These are phyloP conservation scores for Chromis chromis DNA, from an alignment of 2,797 vertebrate species.

Conservation along the genomic window DNA sequence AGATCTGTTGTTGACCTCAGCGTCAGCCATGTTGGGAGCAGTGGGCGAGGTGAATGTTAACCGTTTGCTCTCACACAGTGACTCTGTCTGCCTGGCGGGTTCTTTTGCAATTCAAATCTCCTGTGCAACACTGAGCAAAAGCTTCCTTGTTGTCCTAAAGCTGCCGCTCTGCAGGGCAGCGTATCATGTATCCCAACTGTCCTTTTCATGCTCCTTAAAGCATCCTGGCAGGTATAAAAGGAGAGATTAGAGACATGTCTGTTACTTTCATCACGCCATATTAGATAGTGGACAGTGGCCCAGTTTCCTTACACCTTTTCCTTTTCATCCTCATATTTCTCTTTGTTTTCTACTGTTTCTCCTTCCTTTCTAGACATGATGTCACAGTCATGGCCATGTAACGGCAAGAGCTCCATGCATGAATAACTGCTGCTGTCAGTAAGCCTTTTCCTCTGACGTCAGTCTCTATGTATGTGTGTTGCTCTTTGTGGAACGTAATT, in stretches of 20 bases:
- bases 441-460: slow-evolving; percentile 34
- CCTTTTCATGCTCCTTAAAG: slow-evolving; percentile 59
- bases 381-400: slow-evolving; percentile 47
- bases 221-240: slow-evolving; percentile 50
- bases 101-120: slow-evolving; percentile 82
- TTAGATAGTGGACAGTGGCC: slow-evolving; percentile 37
- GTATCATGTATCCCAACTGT: slow-evolving; percentile 55
- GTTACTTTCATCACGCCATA: slow-evolving; percentile 44
- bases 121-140: slow-evolving; percentile 65
- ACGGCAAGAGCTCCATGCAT: slow-evolving; percentile 24
- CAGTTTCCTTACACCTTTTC: slow-evolving; percentile 40
- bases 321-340: slow-evolving; percentile 31
- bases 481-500: slow-evolving; percentile 2
- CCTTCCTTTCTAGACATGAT: slow-evolving; percentile 53
- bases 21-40: slow-evolving; percentile 39
- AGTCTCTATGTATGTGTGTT: slow-evolving; percentile 15
- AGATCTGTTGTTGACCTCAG: slow-evolving; percentile 26
- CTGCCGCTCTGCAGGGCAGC: slow-evolving; percentile 44
- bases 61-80: slow-evolving; percentile 42
- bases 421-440: slow-evolving; percentile 27
- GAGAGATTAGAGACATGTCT: slow-evolving; percentile 51
- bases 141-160: slow-evolving; percentile 65
- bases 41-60: slow-evolving; percentile 37
- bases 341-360: slow-evolving; percentile 44
- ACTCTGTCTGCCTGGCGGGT: slow-evolving; percentile 38